Base-by-base conservation (phyloP, 1,140 invertebrate genomes). In the Himalopsyche phryganea region DNA sequence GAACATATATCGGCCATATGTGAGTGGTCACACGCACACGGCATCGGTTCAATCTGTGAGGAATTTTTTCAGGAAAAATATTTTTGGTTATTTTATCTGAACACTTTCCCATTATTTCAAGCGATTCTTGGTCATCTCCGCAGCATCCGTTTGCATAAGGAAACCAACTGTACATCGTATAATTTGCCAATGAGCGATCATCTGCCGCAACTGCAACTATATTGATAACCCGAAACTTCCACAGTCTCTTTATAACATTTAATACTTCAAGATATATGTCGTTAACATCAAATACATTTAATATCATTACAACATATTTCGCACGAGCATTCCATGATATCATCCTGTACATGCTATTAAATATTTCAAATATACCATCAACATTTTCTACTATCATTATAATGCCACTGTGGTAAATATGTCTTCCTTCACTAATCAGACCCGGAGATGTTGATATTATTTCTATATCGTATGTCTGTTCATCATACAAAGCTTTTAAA, bases 31-130 rank as follows among this genome's bases (percentile, higher is more conserved):
- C 60, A 28, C 38, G 61, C n/a, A 68, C 40, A 17, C 53, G 35
- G 45, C 67, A 68, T 6, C 54, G 46, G 13, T 64, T 57, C 35
- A 68, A 59, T 28, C 59, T 51, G 15, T 50, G 50, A 0, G 67
- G 67, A 17, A 68, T 57, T 36, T 66, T 64, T 35, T 67, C 55
- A 0, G 28, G 28, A 36, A 63, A 67, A 47, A 57, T 60, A 45
- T 59, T 17, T 10, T 36, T 50, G 2, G 33, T 50, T 10, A 48
- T 52, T 6, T 32, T 51, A 44, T 32, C 46, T 35, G 3, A 13
- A 23, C 66, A 67, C 7, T 23, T 23, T 44, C 64, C 60, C 2
- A 67, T 53, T 0, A 48, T 6, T 2, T 18, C 9, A 2, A 60
- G 18, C 15, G 53, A 44, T 11, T 61, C 14, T 15, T 57, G 51